phyloP scores from a whole-genome alignment of 30 jellyfish, hydroid and myxozoan genomes.

The Phacellophora camtschatica region DNA sequence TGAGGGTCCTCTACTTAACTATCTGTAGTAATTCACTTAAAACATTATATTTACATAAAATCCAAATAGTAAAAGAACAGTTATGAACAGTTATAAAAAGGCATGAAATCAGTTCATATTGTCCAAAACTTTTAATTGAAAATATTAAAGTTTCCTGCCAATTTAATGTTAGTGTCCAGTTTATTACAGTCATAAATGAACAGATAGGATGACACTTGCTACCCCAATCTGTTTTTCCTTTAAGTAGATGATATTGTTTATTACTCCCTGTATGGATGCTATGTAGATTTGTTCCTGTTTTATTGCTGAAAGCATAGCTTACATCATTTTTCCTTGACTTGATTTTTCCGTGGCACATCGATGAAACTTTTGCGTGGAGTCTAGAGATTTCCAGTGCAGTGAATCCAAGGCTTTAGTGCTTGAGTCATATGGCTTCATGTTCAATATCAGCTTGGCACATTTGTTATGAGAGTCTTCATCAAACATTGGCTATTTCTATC shows the following conservation, averaged over 20 bases:
- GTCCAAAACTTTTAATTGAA: conserved; percentile 62
- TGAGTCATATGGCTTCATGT: conserved; percentile 68
- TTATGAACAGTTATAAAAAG: conserved; percentile 5
- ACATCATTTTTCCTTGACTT: conserved; percentile 28
- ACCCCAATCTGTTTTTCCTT: conserved; percentile 51
- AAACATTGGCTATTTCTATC: conserved; percentile 3
- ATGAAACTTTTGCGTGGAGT: conserved; percentile 21
- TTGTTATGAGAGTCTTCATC: conserved; percentile 51
- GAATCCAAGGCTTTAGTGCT: conserved; percentile 49
- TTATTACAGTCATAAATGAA: conserved; percentile 58
- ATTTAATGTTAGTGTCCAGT: conserved; percentile 45
- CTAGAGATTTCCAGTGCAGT: conserved; percentile 65
- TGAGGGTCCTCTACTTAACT: conserved; percentile 71
- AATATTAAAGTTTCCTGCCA: conserved; percentile 57
- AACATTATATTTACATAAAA: background rate
- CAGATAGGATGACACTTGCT: conserved; percentile 75
- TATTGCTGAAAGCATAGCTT: conserved; percentile 49
- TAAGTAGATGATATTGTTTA: conserved; percentile 40
- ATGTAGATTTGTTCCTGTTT: conserved; percentile 54
- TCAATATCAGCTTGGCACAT: conserved; percentile 67
- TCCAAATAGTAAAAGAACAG: background rate
- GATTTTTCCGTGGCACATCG: background rate
- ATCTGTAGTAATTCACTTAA: too few relatives aligned
- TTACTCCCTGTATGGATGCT: conserved; percentile 39
- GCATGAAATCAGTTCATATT: conserved; percentile 9